phyloP scores from a whole-genome alignment of 2,888 invertebrate species.

The Dioctria rufipes region DNA sequence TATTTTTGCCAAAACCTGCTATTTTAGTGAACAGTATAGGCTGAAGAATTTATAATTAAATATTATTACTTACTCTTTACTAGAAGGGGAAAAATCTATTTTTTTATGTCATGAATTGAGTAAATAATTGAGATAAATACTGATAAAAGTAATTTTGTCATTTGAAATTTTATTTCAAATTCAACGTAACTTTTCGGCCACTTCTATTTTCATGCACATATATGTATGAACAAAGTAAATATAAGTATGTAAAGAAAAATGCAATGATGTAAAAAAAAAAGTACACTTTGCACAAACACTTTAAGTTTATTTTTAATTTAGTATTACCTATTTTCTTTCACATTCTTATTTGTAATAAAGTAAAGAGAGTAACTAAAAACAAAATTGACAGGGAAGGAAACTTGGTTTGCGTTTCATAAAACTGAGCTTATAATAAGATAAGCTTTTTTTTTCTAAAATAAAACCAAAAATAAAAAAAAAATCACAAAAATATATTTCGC shows the following conservation, averaged over 20 bases:
- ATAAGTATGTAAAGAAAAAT: conserved; percentile 12
- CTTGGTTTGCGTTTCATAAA: conserved; percentile 48
- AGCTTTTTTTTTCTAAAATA: conserved; percentile 16
- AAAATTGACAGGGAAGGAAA: conserved; percentile 59
- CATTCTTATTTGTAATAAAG: not conserved
- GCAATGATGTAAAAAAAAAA: not conserved
- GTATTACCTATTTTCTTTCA: not conserved
- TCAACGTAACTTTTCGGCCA: too few species aligned
- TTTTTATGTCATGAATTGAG: too few species aligned
- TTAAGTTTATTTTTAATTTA: not conserved
- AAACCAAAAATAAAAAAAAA: conserved; percentile 27
- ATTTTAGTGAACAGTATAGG: too few species aligned
- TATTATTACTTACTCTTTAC: too few species aligned
- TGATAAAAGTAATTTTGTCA: too few species aligned
- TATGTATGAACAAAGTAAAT: not conserved
- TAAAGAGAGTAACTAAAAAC: conserved; percentile 28
- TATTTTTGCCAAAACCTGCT: too few species aligned
- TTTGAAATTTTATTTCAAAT: too few species aligned
- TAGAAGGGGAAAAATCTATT: too few species aligned
- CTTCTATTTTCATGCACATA: too few species aligned
- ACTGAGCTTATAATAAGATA: conserved; percentile 38
- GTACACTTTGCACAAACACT: not conserved
- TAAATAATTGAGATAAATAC: too few species aligned
- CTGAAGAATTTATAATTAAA: too few species aligned
- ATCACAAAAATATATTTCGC: conserved; percentile 20